phyloP scores from a whole-genome alignment of 2,888 invertebrate species.

The Leptinotarsa haldemani region DNA sequence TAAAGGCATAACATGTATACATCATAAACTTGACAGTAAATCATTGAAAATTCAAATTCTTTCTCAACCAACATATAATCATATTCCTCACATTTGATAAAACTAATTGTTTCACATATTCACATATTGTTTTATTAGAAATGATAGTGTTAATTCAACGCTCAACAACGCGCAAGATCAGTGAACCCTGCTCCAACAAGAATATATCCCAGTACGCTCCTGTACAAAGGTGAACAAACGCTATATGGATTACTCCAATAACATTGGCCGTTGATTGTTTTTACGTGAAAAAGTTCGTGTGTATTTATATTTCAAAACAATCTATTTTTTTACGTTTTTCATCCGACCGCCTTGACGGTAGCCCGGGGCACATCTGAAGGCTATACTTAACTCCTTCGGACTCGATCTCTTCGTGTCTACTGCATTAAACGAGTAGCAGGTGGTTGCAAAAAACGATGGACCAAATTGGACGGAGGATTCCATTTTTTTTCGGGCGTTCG shows the following conservation, averaged over 20 bases:
- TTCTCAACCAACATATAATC: too few species aligned
- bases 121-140: too few species aligned
- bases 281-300: conserved; percentile 33
- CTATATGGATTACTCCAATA: conserved; percentile 31
- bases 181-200: neutral
- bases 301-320: conserved; percentile 34
- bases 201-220: conserved; percentile 2
- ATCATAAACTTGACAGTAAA: too few species aligned
- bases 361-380: conserved; percentile 30
- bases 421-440: conserved; percentile 1
- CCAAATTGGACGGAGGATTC: conserved; percentile 8
- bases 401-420: conserved; percentile 21
- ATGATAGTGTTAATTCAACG: too few species aligned
- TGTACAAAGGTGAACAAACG: conserved; percentile 31
- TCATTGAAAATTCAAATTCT: too few species aligned
- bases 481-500: conserved; percentile 1
- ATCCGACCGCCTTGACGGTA: conserved; percentile 30
- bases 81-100: too few species aligned
- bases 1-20: too few species aligned
- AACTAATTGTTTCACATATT: too few species aligned
- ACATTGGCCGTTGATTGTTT: conserved; percentile 29
- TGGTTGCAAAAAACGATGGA: conserved; percentile 12
- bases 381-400: conserved; percentile 36
- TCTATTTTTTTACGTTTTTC: conserved; percentile 32
- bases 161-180: neutral